These are phyloP conservation scores for Tupaia chinensis DNA, from an alignment of 2,113 vertebrate genomes.

Conservation along the genomic window DNA sequence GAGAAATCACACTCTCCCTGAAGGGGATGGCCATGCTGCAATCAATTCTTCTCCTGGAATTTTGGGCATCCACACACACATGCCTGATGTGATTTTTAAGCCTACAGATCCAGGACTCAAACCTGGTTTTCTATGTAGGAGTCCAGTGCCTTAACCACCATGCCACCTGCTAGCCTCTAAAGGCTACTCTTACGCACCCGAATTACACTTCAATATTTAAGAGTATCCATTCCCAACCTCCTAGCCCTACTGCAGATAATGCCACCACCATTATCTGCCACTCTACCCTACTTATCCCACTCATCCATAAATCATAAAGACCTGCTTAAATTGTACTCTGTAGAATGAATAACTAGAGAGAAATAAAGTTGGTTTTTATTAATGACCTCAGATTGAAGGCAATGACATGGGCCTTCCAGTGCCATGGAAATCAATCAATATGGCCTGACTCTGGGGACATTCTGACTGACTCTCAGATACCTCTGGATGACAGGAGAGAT, in stretches of 20 bases:
- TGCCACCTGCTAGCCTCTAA: too few relatives aligned
- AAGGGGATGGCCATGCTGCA: too few relatives aligned
- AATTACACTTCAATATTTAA: not conserved
- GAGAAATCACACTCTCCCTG: too few relatives aligned
- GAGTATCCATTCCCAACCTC: not conserved
- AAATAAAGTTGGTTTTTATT: conserved; percentile 83
- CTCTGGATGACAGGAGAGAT: conserved; percentile 67
- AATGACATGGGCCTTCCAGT: conserved; percentile 80
- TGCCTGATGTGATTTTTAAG: too few relatives aligned
- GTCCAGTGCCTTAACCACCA: too few relatives aligned
- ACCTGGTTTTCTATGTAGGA: too few relatives aligned
- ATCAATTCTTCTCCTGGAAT: too few relatives aligned
- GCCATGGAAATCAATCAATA: conserved; percentile 83
- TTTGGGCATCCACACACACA: too few relatives aligned
- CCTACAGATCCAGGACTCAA: too few relatives aligned
- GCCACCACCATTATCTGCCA: not conserved
- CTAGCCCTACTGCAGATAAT: not conserved
- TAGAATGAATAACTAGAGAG: conserved; percentile 80
- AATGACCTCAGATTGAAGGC: conserved; percentile 80
- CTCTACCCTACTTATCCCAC: not conserved
- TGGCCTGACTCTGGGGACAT: conserved; percentile 80
- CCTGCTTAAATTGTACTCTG: conserved; percentile 77
- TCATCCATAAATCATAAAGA: conserved; percentile 61
- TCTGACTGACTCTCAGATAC: conserved; percentile 56
- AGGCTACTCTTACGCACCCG: not conserved